Evolutionary conservation across 2,797 vertebrate species (phyloP).

Genomic region (Tadarida brasiliensis): DNA sequence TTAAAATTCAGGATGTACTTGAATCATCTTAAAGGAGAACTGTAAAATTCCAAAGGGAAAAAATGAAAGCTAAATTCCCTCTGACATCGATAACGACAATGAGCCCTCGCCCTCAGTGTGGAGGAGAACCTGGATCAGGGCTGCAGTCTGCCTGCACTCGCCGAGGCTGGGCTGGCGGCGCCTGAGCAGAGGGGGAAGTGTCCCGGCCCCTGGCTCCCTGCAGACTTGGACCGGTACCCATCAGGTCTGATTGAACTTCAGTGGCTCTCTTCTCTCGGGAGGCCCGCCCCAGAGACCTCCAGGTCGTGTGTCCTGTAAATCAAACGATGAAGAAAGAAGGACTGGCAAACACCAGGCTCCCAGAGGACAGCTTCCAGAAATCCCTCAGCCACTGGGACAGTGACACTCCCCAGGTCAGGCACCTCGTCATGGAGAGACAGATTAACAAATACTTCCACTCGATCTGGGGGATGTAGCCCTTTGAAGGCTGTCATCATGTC

Average conservation of each 20-base stretch:
- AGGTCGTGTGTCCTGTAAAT: conserved; percentile 67
- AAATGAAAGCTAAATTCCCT: conserved; percentile 2
- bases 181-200: background rate
- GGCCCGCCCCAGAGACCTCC: conserved; percentile 22
- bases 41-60: conserved; percentile 24
- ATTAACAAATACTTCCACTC: background rate
- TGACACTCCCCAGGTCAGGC: background rate
- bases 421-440: background rate
- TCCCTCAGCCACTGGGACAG: background rate
- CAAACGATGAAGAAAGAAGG: conserved; percentile 61
- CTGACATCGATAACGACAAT: background rate
- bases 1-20: background rate
- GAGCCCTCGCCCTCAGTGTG: background rate
- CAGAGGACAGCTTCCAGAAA: background rate
- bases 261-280: conserved; percentile 57
- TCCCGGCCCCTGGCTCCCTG: background rate
- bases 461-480: background rate
- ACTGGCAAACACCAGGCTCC: conserved; percentile 33
- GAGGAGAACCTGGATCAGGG: background rate
- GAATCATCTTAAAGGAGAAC: background rate
- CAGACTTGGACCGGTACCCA: background rate
- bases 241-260: conserved; percentile 51
- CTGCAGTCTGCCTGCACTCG: background rate
- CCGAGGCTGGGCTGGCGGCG: fast-evolving
- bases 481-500: background rate